Conservation (phyloP, 2,797 vertebrate species). For the Enteromius anoplus region DNA sequence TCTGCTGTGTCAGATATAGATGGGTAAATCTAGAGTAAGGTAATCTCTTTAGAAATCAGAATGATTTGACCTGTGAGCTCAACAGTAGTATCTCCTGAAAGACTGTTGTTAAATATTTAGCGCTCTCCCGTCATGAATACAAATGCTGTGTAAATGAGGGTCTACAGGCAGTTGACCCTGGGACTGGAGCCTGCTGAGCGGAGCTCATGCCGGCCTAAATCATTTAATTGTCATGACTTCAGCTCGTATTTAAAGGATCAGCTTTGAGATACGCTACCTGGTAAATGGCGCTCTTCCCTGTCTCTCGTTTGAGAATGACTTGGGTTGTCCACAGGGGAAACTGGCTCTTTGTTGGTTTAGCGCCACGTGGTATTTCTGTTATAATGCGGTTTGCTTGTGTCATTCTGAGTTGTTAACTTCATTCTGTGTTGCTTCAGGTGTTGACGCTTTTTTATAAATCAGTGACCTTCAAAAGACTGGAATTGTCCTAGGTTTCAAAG, state of each 20-base stretch:
- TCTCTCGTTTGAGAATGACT: constrained; percentile 50
- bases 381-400: not conserved
- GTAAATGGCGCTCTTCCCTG: constrained; percentile 72
- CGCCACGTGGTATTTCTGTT: not conserved
- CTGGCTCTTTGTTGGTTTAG: not conserved
- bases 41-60: constrained; percentile 96
- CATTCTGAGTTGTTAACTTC: constrained; percentile 10
- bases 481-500: not conserved
- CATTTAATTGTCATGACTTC: constrained; percentile 93
- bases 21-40: constrained; percentile 61
- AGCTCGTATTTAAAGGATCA: constrained; percentile 87
- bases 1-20: not conserved
- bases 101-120: constrained; percentile 96
- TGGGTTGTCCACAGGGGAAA: not conserved
- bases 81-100: constrained; percentile 87
- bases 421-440: constrained; percentile 4
- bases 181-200: constrained; percentile 86
- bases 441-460: not conserved
- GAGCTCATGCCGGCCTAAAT: constrained; percentile 87
- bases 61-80: constrained; percentile 94
- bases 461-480: not conserved
- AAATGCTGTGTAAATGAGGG: constrained; percentile 97
- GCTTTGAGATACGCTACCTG: constrained; percentile 76
- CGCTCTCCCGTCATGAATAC: constrained; percentile 95
- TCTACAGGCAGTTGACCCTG: constrained; percentile 96